A percentile compares a stretch with the other conserved stretches of the same genome.
phyloP scores from a whole-genome alignment of 2,888 invertebrate genomes.

The Apoderus coryli region DNA sequence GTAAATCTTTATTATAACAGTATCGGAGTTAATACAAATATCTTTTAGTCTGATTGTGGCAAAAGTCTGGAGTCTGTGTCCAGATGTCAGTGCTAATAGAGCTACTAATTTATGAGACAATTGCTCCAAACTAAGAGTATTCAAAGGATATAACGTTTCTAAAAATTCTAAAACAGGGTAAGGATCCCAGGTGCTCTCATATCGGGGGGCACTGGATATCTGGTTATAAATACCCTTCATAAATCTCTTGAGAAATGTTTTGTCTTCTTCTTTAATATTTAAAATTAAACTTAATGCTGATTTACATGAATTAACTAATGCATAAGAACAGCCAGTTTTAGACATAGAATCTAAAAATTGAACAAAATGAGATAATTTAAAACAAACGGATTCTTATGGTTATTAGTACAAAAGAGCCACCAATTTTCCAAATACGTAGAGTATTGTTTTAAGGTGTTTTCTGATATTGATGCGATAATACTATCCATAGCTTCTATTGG shows the following conservation, averaged over 20 bases:
- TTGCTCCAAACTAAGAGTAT: slow-evolving; percentile 6
- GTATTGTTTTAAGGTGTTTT: slow-evolving; percentile 9
- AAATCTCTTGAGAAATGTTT: slow-evolving; percentile 16
- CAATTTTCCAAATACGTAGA: slow-evolving; percentile 7
- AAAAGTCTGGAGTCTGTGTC: slow-evolving; percentile 12
- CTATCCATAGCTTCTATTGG: neutral
- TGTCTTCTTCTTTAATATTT: slow-evolving; percentile 4
- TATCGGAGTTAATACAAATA: neutral
- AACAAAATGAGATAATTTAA: slow-evolving; percentile 8
- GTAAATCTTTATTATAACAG: neutral
- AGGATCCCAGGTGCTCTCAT: slow-evolving; percentile 19
- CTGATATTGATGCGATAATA: slow-evolving; percentile 6
- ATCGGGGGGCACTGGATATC: slow-evolving; percentile 17
- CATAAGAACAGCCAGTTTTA: slow-evolving; percentile 9
- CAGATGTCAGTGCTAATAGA: slow-evolving; percentile 11
- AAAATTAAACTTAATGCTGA: neutral
- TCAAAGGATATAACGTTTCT: slow-evolving; percentile 7
- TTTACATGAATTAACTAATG: slow-evolving; percentile 7
- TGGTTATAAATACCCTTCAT: slow-evolving; percentile 17
- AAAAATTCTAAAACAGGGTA: slow-evolving; percentile 18
- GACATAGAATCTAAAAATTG: slow-evolving; percentile 7
- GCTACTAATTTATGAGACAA: slow-evolving; percentile 10
- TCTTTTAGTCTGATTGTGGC: slow-evolving; percentile 8
- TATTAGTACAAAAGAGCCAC: slow-evolving; percentile 8
- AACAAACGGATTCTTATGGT: slow-evolving; percentile 5